Evolutionary conservation across 2,113 vertebrate genomes (phyloP), one percentile per base, ranked within the genome.

Genomic region (Xenopus borealis): DNA sequence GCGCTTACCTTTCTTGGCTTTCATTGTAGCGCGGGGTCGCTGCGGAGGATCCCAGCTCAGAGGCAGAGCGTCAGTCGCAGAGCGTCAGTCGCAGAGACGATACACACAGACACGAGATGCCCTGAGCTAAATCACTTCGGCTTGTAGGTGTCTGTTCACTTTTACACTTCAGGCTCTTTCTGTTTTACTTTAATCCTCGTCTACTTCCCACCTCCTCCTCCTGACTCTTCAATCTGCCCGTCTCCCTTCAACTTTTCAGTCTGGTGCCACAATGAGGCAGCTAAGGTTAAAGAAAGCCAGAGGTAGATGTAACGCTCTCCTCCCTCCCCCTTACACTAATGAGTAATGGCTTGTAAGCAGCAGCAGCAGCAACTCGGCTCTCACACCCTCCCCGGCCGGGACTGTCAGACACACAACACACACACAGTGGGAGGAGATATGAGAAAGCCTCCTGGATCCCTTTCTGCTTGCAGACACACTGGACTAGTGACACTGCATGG

Each of bases 1-100:
- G n/a, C 67, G 79, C 86, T 73, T 92, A 97, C 96, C 95, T 86
- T 92, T 95, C 91, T 95, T 97, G 81, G 91, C 89, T 89, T 98
- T 98, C 95, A 98, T 98, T 7, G 82, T 75, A 33, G n/a, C 30
- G 14, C 2, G 66, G 72, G 74, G 58, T 71, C 79, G 67, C 69
- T 7, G 33, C n/a, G n/a, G 40, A 18, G 33, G 17, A 10, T 66
- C 40, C 33, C 44, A 14, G 14, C n/a, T 45, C 33, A 18, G 17
- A 16, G 17, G 30, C 13, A 30, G 13, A 12, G 8, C 27, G 23
- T 19, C 11, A 46, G 23, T 27, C n/a, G n/a, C n/a, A n/a, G 12
- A 1, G 18, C 33, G 33, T n/a, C n/a, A n/a, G n/a, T n/a, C n/a
- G n/a, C n/a, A 18, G 57, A 27, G 58, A 1, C 55, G 30, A 14